A percentile compares a stretch with the other conserved stretches of the same genome.
Evolutionary conservation across 2,797 vertebrate genomes (phyloP).

Genomic region (Liasis olivaceus): DNA sequence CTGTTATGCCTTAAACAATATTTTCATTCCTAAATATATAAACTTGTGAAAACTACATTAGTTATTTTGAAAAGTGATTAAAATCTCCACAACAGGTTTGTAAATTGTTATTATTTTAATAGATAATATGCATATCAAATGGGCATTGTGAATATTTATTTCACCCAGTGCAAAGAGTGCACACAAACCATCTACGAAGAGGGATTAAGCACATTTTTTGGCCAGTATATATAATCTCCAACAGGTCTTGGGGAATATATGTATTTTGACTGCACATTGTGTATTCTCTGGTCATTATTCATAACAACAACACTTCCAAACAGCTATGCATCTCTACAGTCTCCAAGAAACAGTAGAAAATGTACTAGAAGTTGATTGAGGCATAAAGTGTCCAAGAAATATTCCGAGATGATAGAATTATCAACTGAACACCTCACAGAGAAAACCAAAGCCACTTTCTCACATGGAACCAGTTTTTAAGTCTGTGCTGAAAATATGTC

Average conservation of each 20-base stretch:
- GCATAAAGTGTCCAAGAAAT: not conserved
- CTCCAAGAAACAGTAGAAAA: not conserved
- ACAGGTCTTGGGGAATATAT: not conserved
- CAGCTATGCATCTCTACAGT: not conserved
- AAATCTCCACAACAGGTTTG: not conserved
- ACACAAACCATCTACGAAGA: not conserved
- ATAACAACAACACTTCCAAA: not conserved
- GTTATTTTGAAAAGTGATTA: not conserved
- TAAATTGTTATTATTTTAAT: not conserved
- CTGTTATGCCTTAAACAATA: conserved; percentile 56
- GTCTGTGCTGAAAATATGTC: not conserved
- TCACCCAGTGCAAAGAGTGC: not conserved
- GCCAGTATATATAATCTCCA: not conserved
- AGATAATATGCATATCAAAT: not conserved
- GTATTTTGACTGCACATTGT: not conserved
- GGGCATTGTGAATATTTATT: not conserved
- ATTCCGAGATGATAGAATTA: not conserved
- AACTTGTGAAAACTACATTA: not conserved
- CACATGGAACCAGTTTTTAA: not conserved
- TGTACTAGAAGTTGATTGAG: not conserved
- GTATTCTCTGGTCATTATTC: not conserved
- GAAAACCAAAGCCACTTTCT: not conserved
- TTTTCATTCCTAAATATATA: conserved; percentile 47
- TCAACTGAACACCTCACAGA: not conserved
- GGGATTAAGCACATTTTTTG: not conserved